Conservation (phyloP, 2,797 vertebrate genomes). For the Buphagus erythrorhynchus region DNA sequence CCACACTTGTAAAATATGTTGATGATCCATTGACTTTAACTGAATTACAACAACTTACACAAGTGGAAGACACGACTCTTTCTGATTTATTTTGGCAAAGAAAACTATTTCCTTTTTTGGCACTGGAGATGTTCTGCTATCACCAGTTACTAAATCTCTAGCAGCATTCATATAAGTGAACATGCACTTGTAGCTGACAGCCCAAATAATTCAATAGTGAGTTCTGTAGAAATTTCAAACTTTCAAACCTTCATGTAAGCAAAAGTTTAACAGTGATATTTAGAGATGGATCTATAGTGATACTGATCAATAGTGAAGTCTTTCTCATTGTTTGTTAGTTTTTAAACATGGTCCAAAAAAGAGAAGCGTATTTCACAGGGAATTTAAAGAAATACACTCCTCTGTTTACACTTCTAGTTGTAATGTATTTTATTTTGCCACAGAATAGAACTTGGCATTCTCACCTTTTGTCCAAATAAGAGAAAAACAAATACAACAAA, state of each 20-base stretch:
- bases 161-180: background rate
- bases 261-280: background rate
- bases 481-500: background rate
- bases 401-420: background rate
- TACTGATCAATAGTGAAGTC: background rate
- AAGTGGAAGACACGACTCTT: background rate
- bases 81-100: slow-evolving; percentile 24
- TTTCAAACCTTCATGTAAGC: background rate
- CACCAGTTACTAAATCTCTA: slow-evolving; percentile 18
- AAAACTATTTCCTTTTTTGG: background rate
- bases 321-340: background rate
- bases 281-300: background rate
- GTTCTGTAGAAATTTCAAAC: background rate
- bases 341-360: background rate
- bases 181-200: background rate
- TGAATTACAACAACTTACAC: background rate
- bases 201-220: background rate
- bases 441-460: background rate
- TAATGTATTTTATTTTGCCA: background rate
- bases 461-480: background rate
- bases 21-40: background rate
- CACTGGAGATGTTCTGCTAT: background rate
- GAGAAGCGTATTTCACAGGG: background rate
- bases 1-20: background rate
- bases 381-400: background rate